These are phyloP conservation scores for Aphelenchoides fujianensis DNA, from an alignment of 1,140 invertebrate genomes.

Conservation along the genomic window DNA sequence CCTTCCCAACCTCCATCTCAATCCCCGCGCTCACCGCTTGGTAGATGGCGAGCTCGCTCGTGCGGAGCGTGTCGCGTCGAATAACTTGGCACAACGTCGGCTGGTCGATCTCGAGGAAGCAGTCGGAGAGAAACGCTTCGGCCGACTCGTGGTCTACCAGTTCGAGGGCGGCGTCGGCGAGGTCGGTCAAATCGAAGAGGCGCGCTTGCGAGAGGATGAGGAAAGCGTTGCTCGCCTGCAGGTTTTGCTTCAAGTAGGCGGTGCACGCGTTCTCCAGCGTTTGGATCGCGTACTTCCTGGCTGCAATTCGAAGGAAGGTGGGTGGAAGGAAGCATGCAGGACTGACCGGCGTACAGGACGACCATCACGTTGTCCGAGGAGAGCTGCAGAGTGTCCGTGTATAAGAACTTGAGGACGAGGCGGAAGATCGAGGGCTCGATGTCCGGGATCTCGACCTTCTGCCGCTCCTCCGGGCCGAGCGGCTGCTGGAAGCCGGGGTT, in stretches of 20 bases:
- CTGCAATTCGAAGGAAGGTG: conserved; percentile 55
- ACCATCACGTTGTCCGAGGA: conserved; percentile 82
- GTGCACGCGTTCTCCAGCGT: conserved; percentile 79
- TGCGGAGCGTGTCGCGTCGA: conserved; percentile 76
- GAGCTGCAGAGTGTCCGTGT: conserved; percentile 79
- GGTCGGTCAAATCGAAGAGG: conserved; percentile 76
- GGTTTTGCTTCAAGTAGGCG: conserved; percentile 76
- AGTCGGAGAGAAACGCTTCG: conserved; percentile 76
- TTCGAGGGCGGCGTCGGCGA: conserved; percentile 72
- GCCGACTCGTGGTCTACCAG: conserved; percentile 81
- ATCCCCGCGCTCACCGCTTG: conserved; percentile 65
- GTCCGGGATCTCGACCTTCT: conserved; percentile 77
- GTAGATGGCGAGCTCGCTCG: conserved; percentile 69
- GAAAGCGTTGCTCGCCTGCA: conserved; percentile 79
- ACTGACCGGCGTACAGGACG: conserved; percentile 71
- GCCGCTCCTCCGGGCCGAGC: conserved; percentile 66
- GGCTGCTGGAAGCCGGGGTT: conserved; percentile 66
- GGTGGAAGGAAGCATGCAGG: conserved; percentile 10
- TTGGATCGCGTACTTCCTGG: conserved; percentile 81
- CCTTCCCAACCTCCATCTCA: neutral
- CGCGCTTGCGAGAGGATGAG: conserved; percentile 75
- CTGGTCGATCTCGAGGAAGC: conserved; percentile 81
- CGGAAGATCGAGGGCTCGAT: conserved; percentile 73
- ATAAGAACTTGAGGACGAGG: conserved; percentile 72
- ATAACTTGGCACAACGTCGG: conserved; percentile 77